Conservation (phyloP, 2,888 invertebrate species). For the Plebejus melissa region DNA sequence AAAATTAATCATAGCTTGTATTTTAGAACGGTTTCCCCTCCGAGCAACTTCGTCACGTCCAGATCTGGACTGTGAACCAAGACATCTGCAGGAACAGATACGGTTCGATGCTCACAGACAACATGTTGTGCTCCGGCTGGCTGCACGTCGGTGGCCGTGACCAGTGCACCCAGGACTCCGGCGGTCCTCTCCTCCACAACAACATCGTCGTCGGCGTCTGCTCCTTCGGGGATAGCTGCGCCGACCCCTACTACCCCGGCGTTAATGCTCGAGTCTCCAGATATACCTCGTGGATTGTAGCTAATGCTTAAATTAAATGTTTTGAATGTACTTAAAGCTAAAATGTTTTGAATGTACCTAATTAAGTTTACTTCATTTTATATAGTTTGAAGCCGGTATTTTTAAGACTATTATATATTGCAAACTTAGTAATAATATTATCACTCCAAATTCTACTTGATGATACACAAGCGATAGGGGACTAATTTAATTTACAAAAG, state of each 20-base stretch:
- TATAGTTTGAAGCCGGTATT: too few species aligned
- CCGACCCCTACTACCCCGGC: constrained; percentile 44
- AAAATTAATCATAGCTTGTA: constrained; percentile 27
- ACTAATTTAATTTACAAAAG: too few species aligned
- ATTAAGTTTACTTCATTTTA: too few species aligned
- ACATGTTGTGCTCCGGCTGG: constrained; percentile 55
- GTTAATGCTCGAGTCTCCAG: constrained; percentile 47
- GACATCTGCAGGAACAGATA: constrained; percentile 44
- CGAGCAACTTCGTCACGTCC: constrained; percentile 49
- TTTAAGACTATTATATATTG: too few species aligned
- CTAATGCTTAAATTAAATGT: constrained; percentile 40
- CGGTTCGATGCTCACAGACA: constrained; percentile 43
- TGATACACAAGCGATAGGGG: too few species aligned
- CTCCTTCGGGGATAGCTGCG: constrained; percentile 48
- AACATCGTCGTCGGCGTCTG: constrained; percentile 46
- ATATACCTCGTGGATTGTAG: constrained; percentile 46
- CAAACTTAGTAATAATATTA: too few species aligned
- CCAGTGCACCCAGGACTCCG: constrained; percentile 53
- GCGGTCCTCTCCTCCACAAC: constrained; percentile 50
- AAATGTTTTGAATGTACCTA: too few species aligned
- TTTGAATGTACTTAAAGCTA: too few species aligned
- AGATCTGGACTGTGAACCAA: constrained; percentile 47
- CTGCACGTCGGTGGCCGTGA: constrained; percentile 48
- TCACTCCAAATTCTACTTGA: too few species aligned
- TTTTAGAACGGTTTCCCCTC: constrained; percentile 43